Conservation (phyloP, 2,888 invertebrate species). For the Agriopis marginaria region DNA sequence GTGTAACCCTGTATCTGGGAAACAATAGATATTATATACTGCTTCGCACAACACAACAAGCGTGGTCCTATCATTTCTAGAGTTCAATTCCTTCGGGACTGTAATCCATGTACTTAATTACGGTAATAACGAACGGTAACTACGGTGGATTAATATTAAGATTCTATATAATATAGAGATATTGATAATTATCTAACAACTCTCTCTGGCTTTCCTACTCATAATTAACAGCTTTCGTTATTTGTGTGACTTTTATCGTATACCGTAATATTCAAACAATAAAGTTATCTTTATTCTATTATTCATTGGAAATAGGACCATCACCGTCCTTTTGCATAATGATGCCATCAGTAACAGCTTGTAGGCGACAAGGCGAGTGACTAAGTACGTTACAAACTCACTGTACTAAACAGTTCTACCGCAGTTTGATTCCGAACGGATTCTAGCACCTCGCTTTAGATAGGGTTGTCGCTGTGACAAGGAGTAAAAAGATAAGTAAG, state of each 20-base stretch:
- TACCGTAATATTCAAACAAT: neutral
- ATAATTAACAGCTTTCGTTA: too few species aligned
- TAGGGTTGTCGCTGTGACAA: slow-evolving; percentile 49
- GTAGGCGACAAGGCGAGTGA: slow-evolving; percentile 47
- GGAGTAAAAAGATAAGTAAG: slow-evolving; percentile 46
- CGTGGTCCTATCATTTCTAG: too few species aligned
- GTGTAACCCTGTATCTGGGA: too few species aligned
- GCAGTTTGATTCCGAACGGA: slow-evolving; percentile 68
- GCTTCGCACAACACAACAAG: too few species aligned
- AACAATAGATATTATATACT: too few species aligned
- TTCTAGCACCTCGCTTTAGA: slow-evolving; percentile 59
- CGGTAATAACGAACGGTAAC: too few species aligned
- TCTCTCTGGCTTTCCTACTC: too few species aligned
- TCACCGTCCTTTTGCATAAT: neutral
- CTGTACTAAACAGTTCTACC: slow-evolving; percentile 58
- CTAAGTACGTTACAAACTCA: slow-evolving; percentile 67
- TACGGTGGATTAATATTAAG: too few species aligned
- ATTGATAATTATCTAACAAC: too few species aligned
- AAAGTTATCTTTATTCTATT: neutral
- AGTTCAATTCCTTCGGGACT: too few species aligned
- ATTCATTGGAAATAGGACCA: neutral
- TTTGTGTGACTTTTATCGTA: neutral
- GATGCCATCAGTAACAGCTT: slow-evolving; percentile 38
- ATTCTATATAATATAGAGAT: too few species aligned
- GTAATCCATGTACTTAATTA: too few species aligned